A percentile compares a stretch with the other conserved stretches of the same genome.
These are phyloP conservation scores for Anser brachyrhynchus DNA, from an alignment of 2,113 vertebrate genomes.

Conservation along the genomic window DNA sequence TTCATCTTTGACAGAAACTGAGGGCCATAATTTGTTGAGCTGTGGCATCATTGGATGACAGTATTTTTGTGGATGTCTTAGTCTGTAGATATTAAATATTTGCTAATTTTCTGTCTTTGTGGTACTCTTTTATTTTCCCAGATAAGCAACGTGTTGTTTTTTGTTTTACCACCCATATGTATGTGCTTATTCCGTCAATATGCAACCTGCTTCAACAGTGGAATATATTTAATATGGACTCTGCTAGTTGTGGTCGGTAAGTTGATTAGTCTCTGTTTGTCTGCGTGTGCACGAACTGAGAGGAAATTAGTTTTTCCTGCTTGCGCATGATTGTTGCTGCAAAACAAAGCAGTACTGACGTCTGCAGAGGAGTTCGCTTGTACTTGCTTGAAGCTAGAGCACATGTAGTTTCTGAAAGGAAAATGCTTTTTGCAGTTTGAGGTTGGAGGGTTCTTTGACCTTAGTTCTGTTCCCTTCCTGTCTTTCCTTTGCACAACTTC, in stretches of 20 bases:
- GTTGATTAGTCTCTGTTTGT: slow-evolving; percentile 61
- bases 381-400: background rate
- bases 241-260: slow-evolving; percentile 97
- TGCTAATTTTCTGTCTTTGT: slow-evolving; percentile 3
- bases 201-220: slow-evolving; percentile 96
- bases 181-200: slow-evolving; percentile 98
- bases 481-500: background rate
- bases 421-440: background rate
- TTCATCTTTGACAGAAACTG: background rate
- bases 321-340: slow-evolving; percentile 13
- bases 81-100: background rate
- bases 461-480: background rate
- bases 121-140: slow-evolving; percentile 65
- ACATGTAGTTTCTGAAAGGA: background rate
- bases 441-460: background rate
- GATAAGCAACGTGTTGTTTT: slow-evolving; percentile 99
- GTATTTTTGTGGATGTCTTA: background rate
- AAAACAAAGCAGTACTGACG: background rate
- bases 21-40: background rate
- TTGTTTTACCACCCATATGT: slow-evolving; percentile 95
- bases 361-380: background rate
- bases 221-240: slow-evolving; percentile 98
- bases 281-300: background rate
- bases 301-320: slow-evolving; percentile 38
- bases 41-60: background rate